Evolutionary conservation across 2,113 vertebrate species (phyloP).

Genomic region (Zootoca vivipara): DNA sequence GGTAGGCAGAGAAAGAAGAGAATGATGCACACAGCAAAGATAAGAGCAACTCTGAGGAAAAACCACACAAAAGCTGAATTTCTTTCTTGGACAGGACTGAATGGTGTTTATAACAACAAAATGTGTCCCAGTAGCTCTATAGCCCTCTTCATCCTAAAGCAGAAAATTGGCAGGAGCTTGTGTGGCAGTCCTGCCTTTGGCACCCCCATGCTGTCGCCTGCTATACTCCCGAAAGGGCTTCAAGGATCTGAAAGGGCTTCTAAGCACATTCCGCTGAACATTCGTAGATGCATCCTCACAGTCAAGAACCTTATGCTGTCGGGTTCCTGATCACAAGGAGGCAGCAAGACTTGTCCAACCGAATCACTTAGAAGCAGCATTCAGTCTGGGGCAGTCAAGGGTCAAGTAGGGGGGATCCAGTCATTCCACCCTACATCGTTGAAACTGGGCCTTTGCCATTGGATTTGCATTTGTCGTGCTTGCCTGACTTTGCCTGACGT

Average conservation of each 20-base stretch:
- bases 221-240: neutral
- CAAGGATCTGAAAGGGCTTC: neutral
- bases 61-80: neutral
- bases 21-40: neutral
- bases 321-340: neutral
- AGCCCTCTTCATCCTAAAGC: neutral
- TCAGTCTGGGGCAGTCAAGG: neutral
- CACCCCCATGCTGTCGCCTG: neutral
- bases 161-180: neutral
- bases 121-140: neutral
- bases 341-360: neutral
- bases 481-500: slow-evolving; percentile 88
- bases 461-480: slow-evolving; percentile 90
- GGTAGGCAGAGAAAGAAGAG: neutral
- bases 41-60: neutral
- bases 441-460: slow-evolving; percentile 93
- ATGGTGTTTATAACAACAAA: neutral
- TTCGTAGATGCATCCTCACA: neutral
- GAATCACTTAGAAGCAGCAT: neutral
- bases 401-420: slow-evolving; percentile 77
- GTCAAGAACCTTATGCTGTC: too few species aligned
- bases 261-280: neutral
- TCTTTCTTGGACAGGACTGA: neutral
- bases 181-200: neutral
- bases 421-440: slow-evolving; percentile 99